Evolutionary conservation across 2,113 vertebrate species (phyloP), one percentile per base, ranked within the genome.

Genomic region (Rhea americana): DNA sequence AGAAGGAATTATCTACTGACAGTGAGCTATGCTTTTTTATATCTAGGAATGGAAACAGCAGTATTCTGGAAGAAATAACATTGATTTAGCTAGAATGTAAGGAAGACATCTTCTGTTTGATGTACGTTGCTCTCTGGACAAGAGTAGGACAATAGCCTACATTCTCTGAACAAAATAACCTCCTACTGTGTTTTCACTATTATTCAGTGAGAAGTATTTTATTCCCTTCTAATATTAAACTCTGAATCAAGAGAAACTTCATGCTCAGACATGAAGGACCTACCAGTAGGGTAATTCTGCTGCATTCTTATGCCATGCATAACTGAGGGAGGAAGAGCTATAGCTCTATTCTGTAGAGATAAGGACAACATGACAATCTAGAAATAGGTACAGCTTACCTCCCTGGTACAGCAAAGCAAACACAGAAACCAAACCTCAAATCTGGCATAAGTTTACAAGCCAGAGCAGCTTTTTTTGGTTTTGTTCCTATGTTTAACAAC

Each of bases 41-140:
- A 93, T 86, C 82, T 51, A 88, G 79, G 68, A 96, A 83, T 0
- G 62, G 87, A 93, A 95, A 82, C 70, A 89, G 88, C 62, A 81
- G 61, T 66, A 86, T 95, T 94, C 63, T 92, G 61, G 86, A 93
- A 94, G 87, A 82, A 93, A 90, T 84, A 94, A 93, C 79, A 91
- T 28, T 85, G 87, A 93, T 92, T 94, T 91, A 92, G 43, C 77
- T 74, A 91, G 88, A 87, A 91, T 70, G 77, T 87, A 94, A 93
- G 87, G 85, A 76, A 93, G 93, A 82, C 63, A 53, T 82, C 93
- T 88, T 88, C 86, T 88, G 22, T 66, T 87, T 85, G 82, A 95
- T 79, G 58, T 81, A 83, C 65, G 78, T n/a, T 91, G 75, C 80
- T 87, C 95, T 89, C 83, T 89, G 70, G 90, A 93, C 83, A 93